phyloP scores from a whole-genome alignment of 2,888 invertebrate species.

The Zelleria hepariella region DNA sequence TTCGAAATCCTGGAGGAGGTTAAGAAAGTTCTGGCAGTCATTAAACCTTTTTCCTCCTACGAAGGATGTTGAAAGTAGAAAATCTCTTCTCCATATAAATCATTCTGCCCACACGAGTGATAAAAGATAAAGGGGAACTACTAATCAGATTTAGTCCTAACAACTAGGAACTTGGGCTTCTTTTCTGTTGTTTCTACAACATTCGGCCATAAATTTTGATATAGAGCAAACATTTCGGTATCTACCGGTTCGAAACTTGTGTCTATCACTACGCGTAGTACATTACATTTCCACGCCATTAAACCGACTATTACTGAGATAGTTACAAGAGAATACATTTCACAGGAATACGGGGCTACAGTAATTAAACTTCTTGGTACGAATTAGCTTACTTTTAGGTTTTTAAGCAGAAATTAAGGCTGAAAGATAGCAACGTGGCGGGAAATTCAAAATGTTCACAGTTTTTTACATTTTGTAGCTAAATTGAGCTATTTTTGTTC shows the following conservation, averaged over 20 bases:
- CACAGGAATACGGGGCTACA: too few relatives aligned
- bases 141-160: not conserved
- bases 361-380: too few relatives aligned
- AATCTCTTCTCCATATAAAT: not conserved
- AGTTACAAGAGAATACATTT: slow-evolving; percentile 17
- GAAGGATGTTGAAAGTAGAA: not conserved
- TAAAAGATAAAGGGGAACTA: not conserved
- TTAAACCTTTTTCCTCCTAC: too few relatives aligned
- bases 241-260: not conserved
- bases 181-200: slow-evolving; percentile 25
- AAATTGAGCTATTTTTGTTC: too few relatives aligned
- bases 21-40: too few relatives aligned
- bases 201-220: slow-evolving; percentile 44
- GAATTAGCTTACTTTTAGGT: too few relatives aligned
- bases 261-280: not conserved
- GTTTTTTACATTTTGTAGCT: too few relatives aligned
- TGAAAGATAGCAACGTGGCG: too few relatives aligned
- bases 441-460: too few relatives aligned
- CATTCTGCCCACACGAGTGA: not conserved
- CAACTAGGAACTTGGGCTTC: not conserved
- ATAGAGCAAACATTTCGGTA: slow-evolving; percentile 3
- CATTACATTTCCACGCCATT: slow-evolving; percentile 48
- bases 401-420: too few relatives aligned
- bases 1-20: too few relatives aligned
- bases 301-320: slow-evolving; percentile 41